Percentiles rank a stretch among this genome's conserved stretches.
These are phyloP conservation scores for Steinernema khuongi DNA, from an alignment of 1,140 invertebrate genomes.

Conservation along the genomic window DNA sequence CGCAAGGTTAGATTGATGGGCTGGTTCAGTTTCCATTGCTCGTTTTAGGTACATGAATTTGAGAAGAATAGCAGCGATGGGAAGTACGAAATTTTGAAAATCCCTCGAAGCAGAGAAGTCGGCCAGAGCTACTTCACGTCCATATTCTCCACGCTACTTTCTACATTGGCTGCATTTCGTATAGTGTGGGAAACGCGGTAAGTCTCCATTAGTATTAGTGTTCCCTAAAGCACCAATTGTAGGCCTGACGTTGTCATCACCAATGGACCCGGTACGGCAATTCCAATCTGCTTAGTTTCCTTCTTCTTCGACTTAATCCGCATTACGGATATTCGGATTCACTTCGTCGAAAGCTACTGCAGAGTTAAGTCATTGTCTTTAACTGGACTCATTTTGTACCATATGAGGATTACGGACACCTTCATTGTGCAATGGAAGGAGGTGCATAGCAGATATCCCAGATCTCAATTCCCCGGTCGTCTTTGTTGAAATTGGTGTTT, in stretches of 20 bases:
- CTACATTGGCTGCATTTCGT: constrained; percentile 68
- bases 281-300: constrained; percentile 74
- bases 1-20: constrained; percentile 63
- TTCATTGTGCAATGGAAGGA: not conserved
- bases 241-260: constrained; percentile 67
- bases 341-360: constrained; percentile 91
- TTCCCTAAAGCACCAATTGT: constrained; percentile 24
- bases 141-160: constrained; percentile 71
- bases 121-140: constrained; percentile 77
- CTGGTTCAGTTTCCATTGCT: constrained; percentile 39
- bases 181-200: constrained; percentile 62
- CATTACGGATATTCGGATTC: constrained; percentile 69
- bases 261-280: constrained; percentile 91
- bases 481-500: not conserved
- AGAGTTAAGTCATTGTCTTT: constrained; percentile 80
- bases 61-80: constrained; percentile 37
- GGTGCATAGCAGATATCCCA: not conserved
- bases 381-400: constrained; percentile 77
- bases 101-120: constrained; percentile 79
- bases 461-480: not conserved
- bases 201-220: not conserved
- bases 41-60: constrained; percentile 34
- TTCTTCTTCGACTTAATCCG: constrained; percentile 65
- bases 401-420: constrained; percentile 41
- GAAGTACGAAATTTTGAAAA: constrained; percentile 65